Conservation (phyloP, 2,113 vertebrate genomes). For the Nansenia antarctica region DNA sequence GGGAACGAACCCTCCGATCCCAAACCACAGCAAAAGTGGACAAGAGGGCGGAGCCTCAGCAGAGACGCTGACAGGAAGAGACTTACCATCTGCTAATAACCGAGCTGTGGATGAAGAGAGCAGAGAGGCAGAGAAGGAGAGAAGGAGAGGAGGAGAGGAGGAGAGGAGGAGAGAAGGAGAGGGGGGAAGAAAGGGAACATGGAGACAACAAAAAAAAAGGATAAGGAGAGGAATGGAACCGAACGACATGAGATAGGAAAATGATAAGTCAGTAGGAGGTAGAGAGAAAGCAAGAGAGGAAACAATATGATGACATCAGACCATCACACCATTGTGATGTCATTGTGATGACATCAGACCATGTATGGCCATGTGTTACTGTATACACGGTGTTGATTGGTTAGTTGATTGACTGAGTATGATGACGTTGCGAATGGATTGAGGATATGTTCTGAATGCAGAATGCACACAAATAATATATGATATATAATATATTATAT, state of each 20-base stretch:
- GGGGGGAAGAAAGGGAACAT: neutral
- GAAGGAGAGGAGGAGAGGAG: neutral
- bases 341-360: too few relatives aligned
- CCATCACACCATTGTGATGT: slow-evolving; percentile 8
- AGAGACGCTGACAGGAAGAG: slow-evolving; percentile 25
- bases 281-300: slow-evolving; percentile 4
- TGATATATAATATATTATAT: too few relatives aligned
- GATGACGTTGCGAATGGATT: neutral
- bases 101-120: slow-evolving; percentile 52
- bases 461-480: too few relatives aligned
- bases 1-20: too few relatives aligned
- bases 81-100: slow-evolving; percentile 69
- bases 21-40: slow-evolving; percentile 9
- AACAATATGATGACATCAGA: slow-evolving; percentile 31
- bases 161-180: neutral
- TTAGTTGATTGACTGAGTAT: neutral
- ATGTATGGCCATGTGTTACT: too few relatives aligned
- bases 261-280: slow-evolving; percentile 14
- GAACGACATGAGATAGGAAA: slow-evolving; percentile 13
- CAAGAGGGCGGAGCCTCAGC: slow-evolving; percentile 18
- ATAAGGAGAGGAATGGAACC: too few relatives aligned
- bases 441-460: too few relatives aligned
- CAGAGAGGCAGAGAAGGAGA: slow-evolving; percentile 5
- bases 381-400: neutral
- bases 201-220: slow-evolving; percentile 34